Conservation (phyloP, 2,113 vertebrate species). For the Octodon degus region DNA sequence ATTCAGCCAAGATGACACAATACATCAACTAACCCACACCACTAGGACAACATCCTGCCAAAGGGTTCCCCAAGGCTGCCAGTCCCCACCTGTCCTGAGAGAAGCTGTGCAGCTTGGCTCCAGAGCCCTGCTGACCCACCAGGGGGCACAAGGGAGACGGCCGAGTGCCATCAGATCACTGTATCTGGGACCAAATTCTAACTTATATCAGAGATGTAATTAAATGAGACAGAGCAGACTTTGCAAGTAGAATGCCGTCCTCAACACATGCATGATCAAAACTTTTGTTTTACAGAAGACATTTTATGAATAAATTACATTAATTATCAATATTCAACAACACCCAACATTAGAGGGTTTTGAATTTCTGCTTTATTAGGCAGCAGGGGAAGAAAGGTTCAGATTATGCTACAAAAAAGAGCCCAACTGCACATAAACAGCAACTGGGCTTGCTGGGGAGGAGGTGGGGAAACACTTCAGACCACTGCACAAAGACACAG, state of each 20-base stretch:
- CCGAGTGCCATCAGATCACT: background rate
- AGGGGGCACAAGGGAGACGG: background rate
- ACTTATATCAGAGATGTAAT: too few relatives aligned
- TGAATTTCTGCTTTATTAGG: constrained; percentile 76
- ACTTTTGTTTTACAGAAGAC: constrained; percentile 38
- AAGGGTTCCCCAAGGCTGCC: background rate
- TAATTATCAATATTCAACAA: constrained; percentile 73
- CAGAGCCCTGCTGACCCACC: background rate
- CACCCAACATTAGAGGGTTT: constrained; percentile 67
- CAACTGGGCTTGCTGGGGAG: background rate
- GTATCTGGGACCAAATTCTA: too few relatives aligned
- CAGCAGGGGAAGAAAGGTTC: constrained; percentile 49
- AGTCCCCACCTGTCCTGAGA: background rate
- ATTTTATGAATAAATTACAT: constrained; percentile 56
- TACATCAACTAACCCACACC: too few relatives aligned
- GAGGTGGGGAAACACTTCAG: background rate
- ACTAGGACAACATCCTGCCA: background rate
- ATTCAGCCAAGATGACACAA: too few relatives aligned
- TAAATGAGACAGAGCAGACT: too few relatives aligned
- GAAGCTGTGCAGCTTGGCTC: background rate
- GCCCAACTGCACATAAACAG: constrained; percentile 13
- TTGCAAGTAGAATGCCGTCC: too few relatives aligned
- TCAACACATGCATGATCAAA: too few relatives aligned
- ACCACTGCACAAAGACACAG: constrained; percentile 60
- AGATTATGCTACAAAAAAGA: constrained; percentile 63